Percentiles rank a stretch among this genome's conserved stretches.
Evolutionary conservation across 2,888 invertebrate genomes (phyloP).

Genomic region (Platerodrilus igneus): DNA sequence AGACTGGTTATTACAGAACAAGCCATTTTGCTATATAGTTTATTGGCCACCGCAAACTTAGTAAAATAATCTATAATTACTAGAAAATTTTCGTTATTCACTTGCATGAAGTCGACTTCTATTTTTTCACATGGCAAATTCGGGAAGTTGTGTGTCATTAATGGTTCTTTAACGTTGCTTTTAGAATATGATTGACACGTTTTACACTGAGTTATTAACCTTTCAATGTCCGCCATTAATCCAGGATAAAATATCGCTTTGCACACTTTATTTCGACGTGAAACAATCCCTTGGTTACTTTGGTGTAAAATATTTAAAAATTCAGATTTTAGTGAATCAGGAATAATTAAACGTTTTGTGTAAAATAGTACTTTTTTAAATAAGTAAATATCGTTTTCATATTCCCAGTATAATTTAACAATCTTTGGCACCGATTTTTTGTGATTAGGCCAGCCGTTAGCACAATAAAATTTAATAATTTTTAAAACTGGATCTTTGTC

Average conservation of each 20-base stretch:
- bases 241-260: conserved; percentile 27
- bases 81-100: conserved; percentile 18
- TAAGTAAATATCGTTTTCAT: too few relatives aligned
- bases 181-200: conserved; percentile 12
- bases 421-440: too few relatives aligned
- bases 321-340: too few relatives aligned
- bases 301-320: too few relatives aligned
- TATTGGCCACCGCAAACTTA: conserved; percentile 30
- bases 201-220: conserved; percentile 13
- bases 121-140: conserved; percentile 26
- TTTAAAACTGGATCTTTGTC: too few relatives aligned
- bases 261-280: too few relatives aligned
- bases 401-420: too few relatives aligned
- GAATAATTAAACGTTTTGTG: too few relatives aligned
- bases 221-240: conserved; percentile 28
- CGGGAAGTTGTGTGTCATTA: conserved; percentile 23
- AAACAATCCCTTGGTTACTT: too few relatives aligned
- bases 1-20: conserved; percentile 16
- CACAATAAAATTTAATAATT: too few relatives aligned
- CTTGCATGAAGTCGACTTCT: conserved; percentile 19
- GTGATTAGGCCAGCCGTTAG: too few relatives aligned
- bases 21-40: conserved; percentile 19
- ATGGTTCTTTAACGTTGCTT: conserved; percentile 13
- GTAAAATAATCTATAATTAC: conserved; percentile 31
- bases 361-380: too few relatives aligned